These are phyloP conservation scores for Aphidius ervi DNA, from an alignment of 1,140 invertebrate species.

Conservation along the genomic window DNA sequence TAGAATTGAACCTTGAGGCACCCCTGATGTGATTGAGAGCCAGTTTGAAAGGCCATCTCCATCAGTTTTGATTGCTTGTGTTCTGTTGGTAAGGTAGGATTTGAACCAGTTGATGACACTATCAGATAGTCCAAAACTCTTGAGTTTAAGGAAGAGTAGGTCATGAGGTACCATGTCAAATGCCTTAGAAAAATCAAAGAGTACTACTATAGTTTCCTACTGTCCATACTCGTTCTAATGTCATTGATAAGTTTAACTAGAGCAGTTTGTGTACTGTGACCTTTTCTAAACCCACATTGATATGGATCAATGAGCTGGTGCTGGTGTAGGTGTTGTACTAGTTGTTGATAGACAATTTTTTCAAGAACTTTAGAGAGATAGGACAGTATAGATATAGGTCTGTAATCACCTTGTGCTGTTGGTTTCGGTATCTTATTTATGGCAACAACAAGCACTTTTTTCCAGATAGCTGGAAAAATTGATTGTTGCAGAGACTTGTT, in stretches of 20 bases:
- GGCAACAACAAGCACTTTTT: constrained; percentile 4
- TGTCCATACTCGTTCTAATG: constrained; percentile 14
- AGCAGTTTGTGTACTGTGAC: constrained; percentile 21
- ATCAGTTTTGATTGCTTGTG: not conserved
- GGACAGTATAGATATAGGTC: constrained; percentile 7
- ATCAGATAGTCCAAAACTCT: not conserved
- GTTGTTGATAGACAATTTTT: constrained; percentile 5
- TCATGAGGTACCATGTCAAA: constrained; percentile 27
- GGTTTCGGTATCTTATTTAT: not conserved
- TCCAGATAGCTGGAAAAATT: constrained; percentile 2
- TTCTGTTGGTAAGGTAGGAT: constrained; percentile 6
- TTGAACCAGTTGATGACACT: not conserved
- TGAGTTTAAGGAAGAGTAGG: constrained; percentile 10
- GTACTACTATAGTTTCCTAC: constrained; percentile 15
- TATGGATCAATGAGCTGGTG: not conserved
- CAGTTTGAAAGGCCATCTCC: not conserved
- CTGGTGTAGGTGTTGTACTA: not conserved
- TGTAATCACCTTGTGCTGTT: not conserved
- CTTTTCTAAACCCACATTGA: constrained; percentile 22
- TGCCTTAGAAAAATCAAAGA: constrained; percentile 29
- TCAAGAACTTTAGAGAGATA: constrained; percentile 15
- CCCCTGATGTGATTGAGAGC: not conserved
- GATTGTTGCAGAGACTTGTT: not conserved
- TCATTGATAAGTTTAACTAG: constrained; percentile 20
- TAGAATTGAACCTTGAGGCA: constrained; percentile 8